Evolutionary conservation across 1,140 invertebrate genomes (phyloP).

Genomic region (Leptopilina boulardi): DNA sequence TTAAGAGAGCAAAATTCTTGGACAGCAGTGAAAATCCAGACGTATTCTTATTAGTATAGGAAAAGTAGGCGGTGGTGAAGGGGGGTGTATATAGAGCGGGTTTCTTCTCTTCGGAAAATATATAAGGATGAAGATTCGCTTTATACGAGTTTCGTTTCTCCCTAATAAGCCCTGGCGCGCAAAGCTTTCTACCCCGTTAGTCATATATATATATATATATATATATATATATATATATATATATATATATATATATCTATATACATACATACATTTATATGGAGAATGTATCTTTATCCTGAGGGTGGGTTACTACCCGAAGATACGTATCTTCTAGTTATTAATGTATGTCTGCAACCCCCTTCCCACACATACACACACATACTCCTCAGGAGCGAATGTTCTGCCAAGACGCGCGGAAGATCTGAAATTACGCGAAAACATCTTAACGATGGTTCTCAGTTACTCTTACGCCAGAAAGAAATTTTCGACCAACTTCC

Average conservation of each 20-base stretch:
- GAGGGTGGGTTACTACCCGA: slow-evolving; percentile 56
- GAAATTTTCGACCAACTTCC: slow-evolving; percentile 37
- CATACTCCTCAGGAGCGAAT: slow-evolving; percentile 50
- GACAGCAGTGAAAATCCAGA: slow-evolving; percentile 11
- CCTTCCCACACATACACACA: slow-evolving; percentile 14
- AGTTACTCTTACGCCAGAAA: slow-evolving; percentile 37
- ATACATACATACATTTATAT: slow-evolving; percentile 68
- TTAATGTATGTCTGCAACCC: slow-evolving; percentile 71
- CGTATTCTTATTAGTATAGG: slow-evolving; percentile 23
- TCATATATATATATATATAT: slow-evolving; percentile 68
- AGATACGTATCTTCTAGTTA: slow-evolving; percentile 73
- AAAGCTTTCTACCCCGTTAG: slow-evolving; percentile 66
- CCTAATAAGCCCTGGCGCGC: slow-evolving; percentile 64
- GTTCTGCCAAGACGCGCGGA: slow-evolving; percentile 58
- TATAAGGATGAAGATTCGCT: slow-evolving; percentile 58
- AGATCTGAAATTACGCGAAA: slow-evolving; percentile 61
- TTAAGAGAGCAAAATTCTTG: not conserved
- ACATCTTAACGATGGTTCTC: slow-evolving; percentile 59
- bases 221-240: no score
- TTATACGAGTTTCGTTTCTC: slow-evolving; percentile 62
- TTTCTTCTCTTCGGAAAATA: slow-evolving; percentile 38
- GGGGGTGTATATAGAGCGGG: no score
- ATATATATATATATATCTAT: no score
- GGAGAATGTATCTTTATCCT: slow-evolving; percentile 63
- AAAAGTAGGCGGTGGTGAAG: not conserved